Evolutionary conservation across 2,888 invertebrate genomes (phyloP).

Genomic region (Ornithoptera priamus): DNA sequence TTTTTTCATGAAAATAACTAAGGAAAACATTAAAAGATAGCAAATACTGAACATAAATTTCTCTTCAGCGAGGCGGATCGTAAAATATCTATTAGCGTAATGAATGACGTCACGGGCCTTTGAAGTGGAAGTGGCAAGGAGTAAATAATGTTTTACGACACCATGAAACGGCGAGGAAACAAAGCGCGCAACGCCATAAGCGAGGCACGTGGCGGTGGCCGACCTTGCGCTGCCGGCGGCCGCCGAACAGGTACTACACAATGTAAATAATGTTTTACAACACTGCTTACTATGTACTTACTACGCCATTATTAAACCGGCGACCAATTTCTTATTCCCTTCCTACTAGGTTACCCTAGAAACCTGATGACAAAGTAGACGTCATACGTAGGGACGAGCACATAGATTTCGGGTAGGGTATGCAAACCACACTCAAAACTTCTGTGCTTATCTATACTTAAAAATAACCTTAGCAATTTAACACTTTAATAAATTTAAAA

Average conservation of each 20-base stretch:
- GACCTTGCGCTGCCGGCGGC: conserved; percentile 55
- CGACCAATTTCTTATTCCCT: background rate
- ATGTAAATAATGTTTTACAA: conserved; percentile 35
- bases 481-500: no score
- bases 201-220: conserved; percentile 54
- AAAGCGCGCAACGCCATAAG: conserved; percentile 34
- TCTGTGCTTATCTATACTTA: no score
- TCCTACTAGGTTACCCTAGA: background rate
- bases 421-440: no score
- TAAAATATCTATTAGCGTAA: conserved; percentile 21
- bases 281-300: conserved; percentile 20
- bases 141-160: conserved; percentile 30
- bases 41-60: background rate
- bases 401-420: no score
- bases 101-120: conserved; percentile 16
- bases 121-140: conserved; percentile 18
- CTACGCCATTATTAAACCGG: background rate
- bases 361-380: background rate
- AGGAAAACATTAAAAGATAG: conserved; percentile 25
- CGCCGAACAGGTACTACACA: conserved; percentile 37
- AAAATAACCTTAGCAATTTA: no score
- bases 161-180: conserved; percentile 36
- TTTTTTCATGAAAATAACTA: background rate
- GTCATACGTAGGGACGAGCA: no score
- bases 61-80: background rate